phyloP scores from a whole-genome alignment of 2,888 invertebrate species.

The Heliconius hortense region DNA sequence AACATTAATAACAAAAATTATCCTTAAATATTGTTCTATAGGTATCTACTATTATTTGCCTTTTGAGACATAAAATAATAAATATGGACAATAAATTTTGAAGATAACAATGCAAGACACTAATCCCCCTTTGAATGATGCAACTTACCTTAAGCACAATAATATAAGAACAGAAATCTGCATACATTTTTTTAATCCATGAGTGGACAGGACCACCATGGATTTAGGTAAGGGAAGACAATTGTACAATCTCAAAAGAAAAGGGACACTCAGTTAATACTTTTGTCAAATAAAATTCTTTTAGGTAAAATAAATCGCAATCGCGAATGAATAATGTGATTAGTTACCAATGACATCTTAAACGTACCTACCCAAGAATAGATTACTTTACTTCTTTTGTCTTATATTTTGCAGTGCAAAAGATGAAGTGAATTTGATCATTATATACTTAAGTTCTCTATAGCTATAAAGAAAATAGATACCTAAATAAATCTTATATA shows the following conservation, averaged over 20 bases:
- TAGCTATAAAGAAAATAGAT: too few species aligned
- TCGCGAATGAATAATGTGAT: not conserved
- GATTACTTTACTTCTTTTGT: not conserved
- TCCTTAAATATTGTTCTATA: not conserved
- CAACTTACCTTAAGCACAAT: slow-evolving; percentile 1
- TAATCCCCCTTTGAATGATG: slow-evolving; percentile 9
- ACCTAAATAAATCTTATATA: too few species aligned
- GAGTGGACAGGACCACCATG: slow-evolving; percentile 19
- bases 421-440: not conserved
- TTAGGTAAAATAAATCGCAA: slow-evolving; percentile 1
- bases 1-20: not conserved
- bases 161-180: not conserved
- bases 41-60: not conserved
- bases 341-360: not conserved
- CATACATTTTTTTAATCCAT: slow-evolving; percentile 19
- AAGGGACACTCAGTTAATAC: slow-evolving; percentile 21
- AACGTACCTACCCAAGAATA: too few species aligned
- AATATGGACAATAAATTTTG: not conserved
- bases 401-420: not conserved
- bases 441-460: not conserved
- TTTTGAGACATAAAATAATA: slow-evolving; percentile 4
- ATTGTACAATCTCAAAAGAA: slow-evolving; percentile 21
- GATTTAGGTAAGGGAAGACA: slow-evolving; percentile 4
- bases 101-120: not conserved
- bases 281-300: slow-evolving; percentile 14